These are phyloP conservation scores for Melinaea menophilus DNA, from an alignment of 2,888 invertebrate genomes.

Conservation along the genomic window DNA sequence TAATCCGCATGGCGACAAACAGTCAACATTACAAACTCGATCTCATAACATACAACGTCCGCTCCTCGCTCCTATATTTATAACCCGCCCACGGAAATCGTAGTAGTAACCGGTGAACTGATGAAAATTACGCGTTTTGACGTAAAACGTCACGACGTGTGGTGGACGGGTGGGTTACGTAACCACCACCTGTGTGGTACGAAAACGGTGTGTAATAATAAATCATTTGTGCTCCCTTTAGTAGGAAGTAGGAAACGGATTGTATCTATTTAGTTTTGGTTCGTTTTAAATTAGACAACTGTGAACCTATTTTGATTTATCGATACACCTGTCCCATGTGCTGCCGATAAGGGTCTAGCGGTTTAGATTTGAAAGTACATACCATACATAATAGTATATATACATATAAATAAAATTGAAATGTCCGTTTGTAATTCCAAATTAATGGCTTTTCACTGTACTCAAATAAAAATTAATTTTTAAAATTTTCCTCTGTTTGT, in stretches of 20 bases:
- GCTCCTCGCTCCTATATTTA: too few relatives aligned
- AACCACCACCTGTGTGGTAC: constrained; percentile 1
- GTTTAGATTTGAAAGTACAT: too few relatives aligned
- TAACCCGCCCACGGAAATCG: constrained; percentile 21
- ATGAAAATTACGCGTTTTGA: constrained; percentile 20
- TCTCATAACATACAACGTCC: too few relatives aligned
- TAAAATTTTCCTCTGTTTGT: too few relatives aligned
- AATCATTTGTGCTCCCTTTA: constrained; percentile 25
- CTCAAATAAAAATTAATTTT: too few relatives aligned
- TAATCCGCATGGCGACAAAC: constrained; percentile 10
- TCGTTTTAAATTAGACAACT: constrained; percentile 9
- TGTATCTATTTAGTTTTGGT: constrained; percentile 15
- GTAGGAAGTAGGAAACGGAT: constrained; percentile 18
- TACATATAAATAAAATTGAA: too few relatives aligned
- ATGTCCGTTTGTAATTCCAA: too few relatives aligned
- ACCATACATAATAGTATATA: too few relatives aligned
- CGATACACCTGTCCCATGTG: too few relatives aligned
- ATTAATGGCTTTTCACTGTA: too few relatives aligned
- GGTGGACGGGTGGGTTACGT: constrained; percentile 19
- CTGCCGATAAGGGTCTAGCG: too few relatives aligned
- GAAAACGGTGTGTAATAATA: constrained; percentile 18
- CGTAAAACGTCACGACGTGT: constrained; percentile 20
- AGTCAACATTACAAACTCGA: constrained; percentile 7
- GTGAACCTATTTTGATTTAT: neutral
- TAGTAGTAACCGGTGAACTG: constrained; percentile 19